Evolutionary conservation across 1,140 invertebrate species (phyloP).

Genomic region (Lordiphosa mommai): DNA sequence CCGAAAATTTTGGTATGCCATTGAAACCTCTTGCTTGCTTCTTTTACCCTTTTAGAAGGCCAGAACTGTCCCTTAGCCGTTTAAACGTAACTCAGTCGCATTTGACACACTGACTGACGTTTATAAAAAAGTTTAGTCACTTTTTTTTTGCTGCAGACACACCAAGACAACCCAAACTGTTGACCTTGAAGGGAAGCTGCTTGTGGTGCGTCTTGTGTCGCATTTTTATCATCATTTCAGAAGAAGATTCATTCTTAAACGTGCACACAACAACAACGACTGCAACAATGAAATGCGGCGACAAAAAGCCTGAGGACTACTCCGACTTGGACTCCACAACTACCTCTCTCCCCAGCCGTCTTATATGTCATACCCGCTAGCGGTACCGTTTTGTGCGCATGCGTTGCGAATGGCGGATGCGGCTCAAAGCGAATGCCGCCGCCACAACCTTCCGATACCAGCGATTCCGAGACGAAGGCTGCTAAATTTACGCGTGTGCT

Average conservation of each 20-base stretch:
- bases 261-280: slow-evolving; percentile 32
- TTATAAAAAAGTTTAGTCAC: slow-evolving; percentile 31
- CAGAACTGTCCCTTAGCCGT: too few species aligned
- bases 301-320: slow-evolving; percentile 49
- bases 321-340: neutral
- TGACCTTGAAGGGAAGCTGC: slow-evolving; percentile 60
- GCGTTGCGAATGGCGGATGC: slow-evolving; percentile 74
- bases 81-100: slow-evolving; percentile 61
- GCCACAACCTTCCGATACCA: slow-evolving; percentile 7
- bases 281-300: slow-evolving; percentile 76
- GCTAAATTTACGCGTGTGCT: slow-evolving; percentile 79
- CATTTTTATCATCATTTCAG: slow-evolving; percentile 63
- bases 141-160: neutral
- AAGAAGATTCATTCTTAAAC: slow-evolving; percentile 69
- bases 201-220: slow-evolving; percentile 16
- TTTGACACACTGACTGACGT: slow-evolving; percentile 66
- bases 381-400: slow-evolving; percentile 79
- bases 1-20: too few species aligned
- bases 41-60: too few species aligned
- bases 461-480: slow-evolving; percentile 41
- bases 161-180: slow-evolving; percentile 21
- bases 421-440: slow-evolving; percentile 75
- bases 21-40: too few species aligned
- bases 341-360: neutral
- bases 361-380: slow-evolving; percentile 60